Evolutionary conservation across 2,888 invertebrate species (phyloP), one percentile per base, ranked within the genome.

Genomic region (Drosophila prolongata): DNA sequence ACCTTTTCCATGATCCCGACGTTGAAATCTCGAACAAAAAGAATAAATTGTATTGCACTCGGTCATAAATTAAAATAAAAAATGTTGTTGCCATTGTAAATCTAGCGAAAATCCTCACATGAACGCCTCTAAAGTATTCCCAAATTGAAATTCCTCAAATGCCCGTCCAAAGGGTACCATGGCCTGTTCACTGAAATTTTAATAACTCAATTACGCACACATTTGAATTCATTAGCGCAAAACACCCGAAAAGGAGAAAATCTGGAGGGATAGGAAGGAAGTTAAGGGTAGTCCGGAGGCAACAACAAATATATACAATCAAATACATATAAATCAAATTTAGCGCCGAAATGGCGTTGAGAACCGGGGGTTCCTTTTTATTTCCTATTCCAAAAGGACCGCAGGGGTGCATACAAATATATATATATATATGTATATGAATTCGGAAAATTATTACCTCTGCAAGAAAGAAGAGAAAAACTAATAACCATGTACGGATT

Each of bases 181-280:
- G 65, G 78, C 16, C 44, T 61, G 67, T 50, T 76, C 79, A 77
- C 78, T 81, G 83, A 89, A 89, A 89, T 82, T 87, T 89, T 90
- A 90, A 90, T 90, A 90, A 90, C 90, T 90, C 91, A 90, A 90
- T 90, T 90, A 90, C 80, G 87, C 87, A 89, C 89, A 87, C 83
- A 90, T 90, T 90, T 90, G 90, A 90, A 89, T 90, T 90, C 85
- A 90, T 89, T 90, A 90, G 87, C 79, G 85, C 72, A 34, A 49
- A 49, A 35, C 35, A 49, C 76, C 70, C 73, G 46, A 38, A 65
- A 65, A 44, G 42, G 35, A 40, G 53, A 8, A 46, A 24, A 24
- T 42, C 10, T 8, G 60, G 44, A 60, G 73, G 76, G 60, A 83
- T 49, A 79, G 44, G 35, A 46, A 57, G 30, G 52, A 50, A 14